Conservation (phyloP, 2,113 vertebrate species). For the Rostratula benghalensis region DNA sequence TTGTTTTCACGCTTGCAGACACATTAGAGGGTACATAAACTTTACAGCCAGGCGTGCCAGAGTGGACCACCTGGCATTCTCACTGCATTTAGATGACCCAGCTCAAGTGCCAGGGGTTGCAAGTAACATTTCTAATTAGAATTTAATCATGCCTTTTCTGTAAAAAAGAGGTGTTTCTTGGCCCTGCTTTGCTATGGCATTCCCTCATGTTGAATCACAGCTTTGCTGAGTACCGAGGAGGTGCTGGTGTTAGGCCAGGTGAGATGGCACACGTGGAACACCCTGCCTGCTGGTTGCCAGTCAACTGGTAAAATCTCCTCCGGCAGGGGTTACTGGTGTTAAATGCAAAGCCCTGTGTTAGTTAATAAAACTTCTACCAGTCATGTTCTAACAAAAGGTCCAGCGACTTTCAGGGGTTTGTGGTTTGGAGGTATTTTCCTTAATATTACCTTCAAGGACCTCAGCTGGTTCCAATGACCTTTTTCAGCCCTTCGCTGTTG, state of each 20-base stretch:
- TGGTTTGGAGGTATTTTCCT: fast-evolving
- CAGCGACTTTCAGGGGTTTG: background rate
- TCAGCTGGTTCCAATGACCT: background rate
- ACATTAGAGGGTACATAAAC: background rate
- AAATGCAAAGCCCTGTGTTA: background rate
- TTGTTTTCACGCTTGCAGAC: background rate
- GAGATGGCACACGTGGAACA: fast-evolving
- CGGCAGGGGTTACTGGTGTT: background rate
- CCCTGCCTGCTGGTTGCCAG: background rate
- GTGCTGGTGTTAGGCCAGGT: background rate
- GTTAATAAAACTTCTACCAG: background rate
- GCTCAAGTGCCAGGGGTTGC: background rate
- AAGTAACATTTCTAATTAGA: background rate
- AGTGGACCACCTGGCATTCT: background rate
- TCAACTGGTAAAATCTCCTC: background rate
- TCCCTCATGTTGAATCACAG: background rate
- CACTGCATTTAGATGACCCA: background rate
- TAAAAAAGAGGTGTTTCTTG: background rate
- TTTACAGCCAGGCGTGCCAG: background rate
- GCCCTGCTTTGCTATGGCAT: background rate
- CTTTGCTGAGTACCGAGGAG: background rate
- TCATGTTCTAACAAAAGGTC: background rate
- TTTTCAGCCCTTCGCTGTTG: background rate
- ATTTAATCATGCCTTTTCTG: background rate
- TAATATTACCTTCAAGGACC: background rate